phyloP scores from a whole-genome alignment of 53 echinoderm and acorn worm genomes.

The Henricia sp. region DNA sequence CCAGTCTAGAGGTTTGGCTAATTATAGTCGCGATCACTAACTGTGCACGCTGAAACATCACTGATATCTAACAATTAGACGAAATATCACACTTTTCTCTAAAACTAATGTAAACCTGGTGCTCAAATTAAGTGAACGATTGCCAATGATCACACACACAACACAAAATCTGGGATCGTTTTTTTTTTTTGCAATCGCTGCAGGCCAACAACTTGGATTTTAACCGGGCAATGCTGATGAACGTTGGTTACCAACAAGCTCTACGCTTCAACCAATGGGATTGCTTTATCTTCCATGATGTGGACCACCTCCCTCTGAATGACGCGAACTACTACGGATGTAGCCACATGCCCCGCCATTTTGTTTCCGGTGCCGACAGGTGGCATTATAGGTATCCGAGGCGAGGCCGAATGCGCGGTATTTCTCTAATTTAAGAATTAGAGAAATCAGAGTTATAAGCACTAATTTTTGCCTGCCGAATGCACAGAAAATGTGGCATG shows the following conservation, averaged over 20 bases:
- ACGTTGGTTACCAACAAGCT: conserved; percentile 75
- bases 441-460: no score
- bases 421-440: neutral
- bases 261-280: conserved; percentile 81
- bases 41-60: no score
- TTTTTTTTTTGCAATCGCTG: neutral
- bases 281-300: conserved; percentile 86
- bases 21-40: no score
- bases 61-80: no score
- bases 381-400: conserved; percentile 73
- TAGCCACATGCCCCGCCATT: conserved; percentile 77
- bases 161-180: neutral
- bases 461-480: no score
- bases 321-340: conserved; percentile 83
- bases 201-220: conserved; percentile 65
- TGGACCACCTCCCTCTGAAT: conserved; percentile 83
- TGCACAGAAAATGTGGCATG: no score
- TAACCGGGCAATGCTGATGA: conserved; percentile 82
- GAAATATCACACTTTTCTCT: no score
- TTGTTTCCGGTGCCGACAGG: conserved; percentile 72
- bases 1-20: no score
- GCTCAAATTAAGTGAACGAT: neutral
- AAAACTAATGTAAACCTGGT: neutral
- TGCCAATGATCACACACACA: neutral
- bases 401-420: neutral